Evolutionary conservation across 2,797 vertebrate species (phyloP), one percentile per base, ranked within the genome.

Genomic region (Poliocrania exsul): DNA sequence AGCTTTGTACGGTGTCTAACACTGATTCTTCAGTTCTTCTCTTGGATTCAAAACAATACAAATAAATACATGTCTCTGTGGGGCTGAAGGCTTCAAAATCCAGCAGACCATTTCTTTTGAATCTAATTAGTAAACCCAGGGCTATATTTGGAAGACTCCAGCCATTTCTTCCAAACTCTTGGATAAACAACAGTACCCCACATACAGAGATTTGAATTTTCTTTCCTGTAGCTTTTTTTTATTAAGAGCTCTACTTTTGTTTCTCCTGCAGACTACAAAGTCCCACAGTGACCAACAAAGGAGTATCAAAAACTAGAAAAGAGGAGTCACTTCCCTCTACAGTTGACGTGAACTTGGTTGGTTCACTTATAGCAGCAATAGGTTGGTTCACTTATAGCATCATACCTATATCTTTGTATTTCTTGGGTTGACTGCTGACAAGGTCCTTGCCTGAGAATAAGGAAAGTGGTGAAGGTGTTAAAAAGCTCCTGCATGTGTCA

Each of bases 371-470:
- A 46, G 38, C 29, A 74, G 47, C 13, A 49, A 5, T 7, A 71
- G 53, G 8, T 26, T 75, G 49, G n/a, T n/a, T n/a, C n/a, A n/a
- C n/a, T n/a, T n/a, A n/a, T n/a, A n/a, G n/a, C 53, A 16, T 75
- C 66, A 29, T 6, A 56, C 6, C 35, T 54, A 0, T n/a, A 6
- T 5, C 4, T 75, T 31, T 54, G 19, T 80, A 51, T 57, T 61
- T 61, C 26, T 8, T 9, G 35, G 14, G 26, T n/a, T 53, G 53
- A 13, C 18, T 60, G 64, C 31, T 60, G 66, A 4, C 0, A 0
- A 69, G 28, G 31, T 3, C 10, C 20, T 85, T 50, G n/a, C 24
- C 15, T 54, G 31, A 38, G 46, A 35, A 31, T 25, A 50, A 73
- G 13, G 28, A 19, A 69, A 73, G 29, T 2, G 16, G 44, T 31